phyloP scores from a whole-genome alignment of 2,113 vertebrate species.

The Hippocampus abdominalis region DNA sequence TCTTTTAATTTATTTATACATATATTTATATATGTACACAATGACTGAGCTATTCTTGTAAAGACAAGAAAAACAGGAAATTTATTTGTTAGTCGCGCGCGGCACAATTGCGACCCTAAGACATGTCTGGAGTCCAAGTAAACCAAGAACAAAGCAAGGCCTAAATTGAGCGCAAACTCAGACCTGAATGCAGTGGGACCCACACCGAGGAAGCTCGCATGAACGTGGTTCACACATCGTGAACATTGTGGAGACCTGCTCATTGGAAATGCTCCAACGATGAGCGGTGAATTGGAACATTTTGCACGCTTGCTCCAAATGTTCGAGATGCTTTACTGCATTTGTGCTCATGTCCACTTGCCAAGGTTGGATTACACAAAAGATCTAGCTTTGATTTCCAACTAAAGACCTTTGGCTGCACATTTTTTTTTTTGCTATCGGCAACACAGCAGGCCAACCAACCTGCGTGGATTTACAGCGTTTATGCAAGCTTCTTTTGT shows the following conservation, averaged over 20 bases:
- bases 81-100: conserved; percentile 57
- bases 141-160: conserved; percentile 13
- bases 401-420: neutral
- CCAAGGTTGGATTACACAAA: conserved; percentile 9
- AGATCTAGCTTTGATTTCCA: conserved; percentile 13
- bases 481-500: conserved; percentile 28
- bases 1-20: conserved; percentile 80
- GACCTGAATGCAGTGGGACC: neutral
- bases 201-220: conserved; percentile 2
- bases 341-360: conserved; percentile 37
- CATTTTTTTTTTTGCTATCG: conserved; percentile 4
- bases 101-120: conserved; percentile 35
- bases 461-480: conserved; percentile 4
- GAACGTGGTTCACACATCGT: conserved; percentile 7
- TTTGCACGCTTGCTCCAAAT: conserved; percentile 16
- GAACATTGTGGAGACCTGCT: conserved; percentile 19
- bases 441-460: conserved; percentile 4
- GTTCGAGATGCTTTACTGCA: neutral
- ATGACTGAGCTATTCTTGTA: conserved; percentile 64
- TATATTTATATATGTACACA: conserved; percentile 80
- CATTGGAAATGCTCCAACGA: conserved; percentile 7
- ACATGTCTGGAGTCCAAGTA: conserved; percentile 15
- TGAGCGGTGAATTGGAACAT: conserved; percentile 10
- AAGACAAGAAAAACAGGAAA: conserved; percentile 62
- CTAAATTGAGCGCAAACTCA: neutral